A percentile compares a stretch with the other conserved stretches of the same genome.
Conservation (phyloP, 37 sponge, comb jelly and placozoan genomes). For the Petrosia ficiformis region DNA sequence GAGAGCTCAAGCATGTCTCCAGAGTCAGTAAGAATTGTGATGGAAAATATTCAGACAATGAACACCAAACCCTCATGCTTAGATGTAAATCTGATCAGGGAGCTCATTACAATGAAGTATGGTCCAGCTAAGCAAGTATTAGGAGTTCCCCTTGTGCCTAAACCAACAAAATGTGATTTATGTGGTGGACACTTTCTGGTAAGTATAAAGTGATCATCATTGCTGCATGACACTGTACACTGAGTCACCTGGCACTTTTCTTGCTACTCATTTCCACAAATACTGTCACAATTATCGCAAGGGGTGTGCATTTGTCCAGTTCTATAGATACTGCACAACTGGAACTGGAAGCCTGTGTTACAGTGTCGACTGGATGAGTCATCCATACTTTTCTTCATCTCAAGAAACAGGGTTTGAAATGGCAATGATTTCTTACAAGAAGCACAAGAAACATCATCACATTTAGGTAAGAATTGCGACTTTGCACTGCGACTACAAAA, state of each 20-base stretch:
- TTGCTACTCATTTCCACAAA: constrained; percentile 18
- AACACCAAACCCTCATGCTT: neutral
- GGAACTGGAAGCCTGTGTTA: neutral
- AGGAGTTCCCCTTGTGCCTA: neutral
- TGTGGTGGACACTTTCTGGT: neutral
- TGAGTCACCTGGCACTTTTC: constrained; percentile 2
- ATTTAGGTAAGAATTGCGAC: too few relatives aligned
- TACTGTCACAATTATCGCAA: constrained; percentile 17
- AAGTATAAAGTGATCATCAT: constrained; percentile 10
- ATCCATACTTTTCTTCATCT: constrained; percentile 13
- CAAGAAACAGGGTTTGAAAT: constrained; percentile 15
- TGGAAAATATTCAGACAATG: neutral
- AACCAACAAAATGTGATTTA: neutral
- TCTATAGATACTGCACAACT: constrained; percentile 10
- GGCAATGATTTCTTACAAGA: too few relatives aligned
- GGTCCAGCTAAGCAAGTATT: neutral
- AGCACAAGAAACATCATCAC: too few relatives aligned
- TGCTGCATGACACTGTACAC: neutral
- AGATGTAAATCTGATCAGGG: neutral
- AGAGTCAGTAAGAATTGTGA: neutral
- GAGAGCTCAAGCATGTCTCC: too few relatives aligned
- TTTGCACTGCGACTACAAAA: too few relatives aligned
- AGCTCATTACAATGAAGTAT: neutral
- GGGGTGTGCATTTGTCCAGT: constrained; percentile 15
- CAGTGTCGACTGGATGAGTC: neutral